Evolutionary conservation across 2,113 vertebrate species (phyloP), one percentile per base, ranked within the genome.

Genomic region (Plectropomus leopardus): DNA sequence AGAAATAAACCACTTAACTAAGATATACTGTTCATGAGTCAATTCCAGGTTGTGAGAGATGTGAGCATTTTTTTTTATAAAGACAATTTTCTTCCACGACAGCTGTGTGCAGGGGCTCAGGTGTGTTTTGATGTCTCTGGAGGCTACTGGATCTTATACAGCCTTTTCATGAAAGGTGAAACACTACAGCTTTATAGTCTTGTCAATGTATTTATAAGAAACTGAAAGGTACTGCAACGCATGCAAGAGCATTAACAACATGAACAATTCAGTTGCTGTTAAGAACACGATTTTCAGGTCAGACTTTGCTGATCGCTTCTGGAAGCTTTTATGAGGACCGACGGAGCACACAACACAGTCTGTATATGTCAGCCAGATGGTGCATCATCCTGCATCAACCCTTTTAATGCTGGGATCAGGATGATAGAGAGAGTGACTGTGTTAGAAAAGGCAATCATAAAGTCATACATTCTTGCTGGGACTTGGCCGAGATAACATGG

Each of bases 71-170:
- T 70, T 50, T 55, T 53, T 16, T 16, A 45, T n/a, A 60, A 79
- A n/a, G 55, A 65, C 34, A 48, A 67, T 61, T 74, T 67, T 67
- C 45, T 53, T 57, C 54, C 34, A 48, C 53, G 54, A 50, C 90
- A 83, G 89, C 86, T 90, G 83, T 61, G 86, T 66, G 59, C 80
- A 24, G 76, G 50, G 85, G 81, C 88, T 85, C 89, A 92, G 92
- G 82, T 93, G 88, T 78, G 76, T 80, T 77, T 7, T 51, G n/a
- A 72, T 78, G 64, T 87, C 76, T 81, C 86, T 67, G 0, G 64
- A 73, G 85, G 74, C 73, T n/a, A 34, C 61, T 9, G 30, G 75
- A 78, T 84, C 57, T 72, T 65, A 81, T 68, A 50, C 34, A 83
- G 57, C 36, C 54, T 85, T 83, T 86, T 85, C 68, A 81, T 83